phyloP scores from a whole-genome alignment of 2,888 invertebrate species.

The Macropis europaea region DNA sequence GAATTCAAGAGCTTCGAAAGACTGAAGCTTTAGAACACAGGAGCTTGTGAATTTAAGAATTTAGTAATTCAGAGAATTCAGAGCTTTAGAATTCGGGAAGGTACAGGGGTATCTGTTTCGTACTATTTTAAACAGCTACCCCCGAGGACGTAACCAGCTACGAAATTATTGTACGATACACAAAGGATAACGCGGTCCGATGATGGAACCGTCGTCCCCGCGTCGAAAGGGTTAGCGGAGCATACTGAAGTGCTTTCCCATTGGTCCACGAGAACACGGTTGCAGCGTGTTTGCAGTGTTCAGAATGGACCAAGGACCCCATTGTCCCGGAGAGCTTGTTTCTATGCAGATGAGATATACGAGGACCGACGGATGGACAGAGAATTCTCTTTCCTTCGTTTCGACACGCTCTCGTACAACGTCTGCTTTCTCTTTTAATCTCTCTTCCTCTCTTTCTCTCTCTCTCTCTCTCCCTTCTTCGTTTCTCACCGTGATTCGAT shows the following conservation, averaged over 20 bases:
- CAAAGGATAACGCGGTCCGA: slow-evolving; percentile 66
- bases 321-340: slow-evolving; percentile 78
- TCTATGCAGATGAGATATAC: slow-evolving; percentile 78
- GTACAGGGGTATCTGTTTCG: too few relatives aligned
- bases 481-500: neutral
- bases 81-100: too few relatives aligned
- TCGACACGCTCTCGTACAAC: slow-evolving; percentile 3
- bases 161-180: slow-evolving; percentile 64
- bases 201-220: slow-evolving; percentile 57
- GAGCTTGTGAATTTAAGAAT: too few relatives aligned
- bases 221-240: slow-evolving; percentile 73
- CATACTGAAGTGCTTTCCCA: slow-evolving; percentile 70
- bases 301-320: slow-evolving; percentile 74
- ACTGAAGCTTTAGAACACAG: too few relatives aligned
- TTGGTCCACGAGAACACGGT: slow-evolving; percentile 71
- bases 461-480: neutral
- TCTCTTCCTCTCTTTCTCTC: neutral
- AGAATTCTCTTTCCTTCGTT: slow-evolving; percentile 60
- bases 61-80: too few relatives aligned
- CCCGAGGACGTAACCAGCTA: slow-evolving; percentile 62
- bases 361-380: slow-evolving; percentile 58
- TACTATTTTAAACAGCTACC: too few relatives aligned
- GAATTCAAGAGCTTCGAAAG: too few relatives aligned
- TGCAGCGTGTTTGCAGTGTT: slow-evolving; percentile 75
- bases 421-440: slow-evolving; percentile 12